Evolutionary conservation across 2,113 vertebrate species (phyloP), one percentile per base, ranked within the genome.

Genomic region (Ptyas mucosa): DNA sequence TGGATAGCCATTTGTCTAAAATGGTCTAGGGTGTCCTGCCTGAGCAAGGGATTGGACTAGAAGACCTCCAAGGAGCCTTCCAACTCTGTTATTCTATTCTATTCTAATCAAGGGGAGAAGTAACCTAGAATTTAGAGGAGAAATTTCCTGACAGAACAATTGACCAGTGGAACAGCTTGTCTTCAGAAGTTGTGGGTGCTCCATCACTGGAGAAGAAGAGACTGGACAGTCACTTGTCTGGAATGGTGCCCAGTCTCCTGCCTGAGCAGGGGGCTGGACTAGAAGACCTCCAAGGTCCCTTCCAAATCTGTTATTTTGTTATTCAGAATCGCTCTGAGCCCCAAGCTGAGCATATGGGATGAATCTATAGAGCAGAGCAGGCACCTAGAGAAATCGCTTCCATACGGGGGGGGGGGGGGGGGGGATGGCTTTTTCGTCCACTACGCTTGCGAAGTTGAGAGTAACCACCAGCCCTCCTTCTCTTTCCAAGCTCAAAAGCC

Each of bases 371-470:
- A 26, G 52, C 12, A 43, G 0, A 51, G 20, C 5, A 61, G 29
- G 54, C 24, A 2, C 29, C 11, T 2, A 75, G 15, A 81, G 34
- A 81, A 39, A 39, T 9, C 8, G 15, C 69, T 39, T 39, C n/a
- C n/a, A 20, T 18, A 1, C 29, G 6, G n/a, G 6, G 15, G 15
- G 6, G 6, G 0, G 1, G 8, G 6, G n/a, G 6, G 15, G 15
- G 6, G 6, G 0, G 1, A 18, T 3, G 4, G 6, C 7, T 20
- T 18, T 39, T 39, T 81, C 2, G n/a, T 5, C 69, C 24, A 61
- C 24, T 3, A 9, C 58, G 0, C 53, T 53, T 3, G 29, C n/a
- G 9, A 52, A 54, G 46, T 39, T 55, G 87, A 26, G 34, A 23
- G 46, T 11, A 75, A 51, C 89, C 53, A 1, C 1, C 18, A 1